Base-by-base conservation (phyloP, 2,113 vertebrate species). In the Ctenodactylus gundi region DNA sequence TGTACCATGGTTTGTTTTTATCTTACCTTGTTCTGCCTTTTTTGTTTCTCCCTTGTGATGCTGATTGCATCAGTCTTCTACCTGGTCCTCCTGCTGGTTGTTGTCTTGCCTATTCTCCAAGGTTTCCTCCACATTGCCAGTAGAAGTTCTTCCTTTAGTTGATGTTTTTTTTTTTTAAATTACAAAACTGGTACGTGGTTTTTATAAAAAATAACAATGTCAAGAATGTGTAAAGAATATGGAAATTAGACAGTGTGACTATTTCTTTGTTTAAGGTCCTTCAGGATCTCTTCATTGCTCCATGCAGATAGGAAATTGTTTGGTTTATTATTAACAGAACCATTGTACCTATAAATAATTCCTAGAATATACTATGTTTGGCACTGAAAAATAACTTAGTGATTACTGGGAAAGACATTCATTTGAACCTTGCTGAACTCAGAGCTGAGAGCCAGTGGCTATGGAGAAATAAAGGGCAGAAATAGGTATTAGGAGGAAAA, bases 81-180 rank as follows among this genome's bases (percentile, higher is more conserved):
- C n/a, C n/a, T n/a, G n/a, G n/a, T n/a, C n/a, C n/a, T n/a, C n/a
- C n/a, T n/a, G n/a, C n/a, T n/a, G n/a, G n/a, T n/a, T n/a, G n/a
- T n/a, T n/a, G n/a, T n/a, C n/a, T n/a, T n/a, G n/a, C n/a, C n/a
- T n/a, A n/a, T n/a, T n/a, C n/a, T n/a, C n/a, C n/a, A n/a, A n/a
- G n/a, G n/a, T n/a, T n/a, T n/a, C n/a, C n/a, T n/a, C n/a, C n/a
- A n/a, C n/a, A n/a, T n/a, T n/a, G n/a, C 23, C 17, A 53, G 53
- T 18, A 23, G 41, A 49, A 39, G 7, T 25, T 60, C 49, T 81
- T 88, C 57, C 72, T 31, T 87, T 91, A n/a, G 72, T 67, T 49
- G 44, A 62, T 85, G 4, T 57, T 91, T 87, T 85, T 78, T 29
- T 57, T 91, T 87, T 85, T 78, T 29, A 88, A 17, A 80, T 85